These are phyloP conservation scores for Rhagonycha lutea DNA, from an alignment of 2,888 invertebrate species.

Conservation along the genomic window DNA sequence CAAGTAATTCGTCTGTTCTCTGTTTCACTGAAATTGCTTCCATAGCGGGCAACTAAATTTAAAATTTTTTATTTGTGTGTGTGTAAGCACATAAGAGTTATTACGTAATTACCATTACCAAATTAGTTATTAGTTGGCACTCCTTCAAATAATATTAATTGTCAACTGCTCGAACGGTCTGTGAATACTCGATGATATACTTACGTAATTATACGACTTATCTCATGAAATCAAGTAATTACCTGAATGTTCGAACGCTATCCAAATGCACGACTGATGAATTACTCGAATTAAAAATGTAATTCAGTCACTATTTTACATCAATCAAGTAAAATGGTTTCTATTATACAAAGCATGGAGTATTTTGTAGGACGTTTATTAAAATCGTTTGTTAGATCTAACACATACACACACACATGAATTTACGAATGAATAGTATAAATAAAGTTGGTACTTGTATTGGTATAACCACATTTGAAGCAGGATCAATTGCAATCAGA, in stretches of 20 bases:
- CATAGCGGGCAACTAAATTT: constrained; percentile 9
- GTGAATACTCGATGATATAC: constrained; percentile 36
- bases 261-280: constrained; percentile 28
- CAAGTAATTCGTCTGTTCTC: constrained; percentile 40
- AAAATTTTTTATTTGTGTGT: constrained; percentile 28
- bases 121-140: constrained; percentile 33
- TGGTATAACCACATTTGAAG: constrained; percentile 32
- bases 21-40: constrained; percentile 20
- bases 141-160: constrained; percentile 37
- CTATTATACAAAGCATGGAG: constrained; percentile 12
- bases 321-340: constrained; percentile 29
- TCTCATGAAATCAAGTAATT: constrained; percentile 38
- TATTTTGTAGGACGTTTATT: constrained; percentile 24
- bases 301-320: constrained; percentile 23
- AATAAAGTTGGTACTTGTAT: constrained; percentile 28
- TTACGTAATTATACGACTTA: constrained; percentile 37
- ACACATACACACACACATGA: constrained; percentile 17
- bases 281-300: constrained; percentile 35
- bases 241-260: constrained; percentile 24
- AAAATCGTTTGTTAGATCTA: constrained; percentile 24
- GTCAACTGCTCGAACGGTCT: constrained; percentile 30
- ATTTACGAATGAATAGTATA: constrained; percentile 21
- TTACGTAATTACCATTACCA: constrained; percentile 29
- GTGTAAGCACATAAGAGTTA: constrained; percentile 15
- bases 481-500: constrained; percentile 43